Base-by-base conservation (phyloP, 92 coral and sea anemone genomes). In the Zoanthus solanderi region DNA sequence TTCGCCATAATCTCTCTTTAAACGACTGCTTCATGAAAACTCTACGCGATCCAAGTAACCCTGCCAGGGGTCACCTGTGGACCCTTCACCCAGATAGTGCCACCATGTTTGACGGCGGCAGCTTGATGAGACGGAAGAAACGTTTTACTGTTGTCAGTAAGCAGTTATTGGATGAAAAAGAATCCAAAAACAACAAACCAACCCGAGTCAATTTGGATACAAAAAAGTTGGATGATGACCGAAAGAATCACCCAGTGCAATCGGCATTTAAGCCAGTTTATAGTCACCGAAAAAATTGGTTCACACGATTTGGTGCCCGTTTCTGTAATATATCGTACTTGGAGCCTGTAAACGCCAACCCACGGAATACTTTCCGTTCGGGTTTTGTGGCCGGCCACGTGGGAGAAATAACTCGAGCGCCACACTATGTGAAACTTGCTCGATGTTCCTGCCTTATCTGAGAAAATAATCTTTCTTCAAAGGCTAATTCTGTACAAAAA, bases 21-120 rank as follows among this genome's bases (percentile, higher is more conserved):
- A 97, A 97, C 78, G 99, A 97, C 84, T 97, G 99, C 57, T 97
- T 97, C 79, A 86, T 92, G 74, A 97, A 97, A 85, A 91, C 98
- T 2, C 89, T 87, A 79, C 90, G 99, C 23, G 96, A 93, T 32
- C 89, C 94, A 0, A 31, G 61, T 0, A 94, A 90, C 84, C 92
- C 95, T 6, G 88, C 93, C 79, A 97, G 94, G 72, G 98, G 95
- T 0, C 98, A 97, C 37, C 86, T 90, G 28, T 97, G 99, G 99
- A 89, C 94, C 18, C 88, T 97, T 11, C 97, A 97, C 77, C 94
- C 97, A 5, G 86, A 88, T 67, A 92, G 98, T 61, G 72, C 75
- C 34, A 78, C 87, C 47, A 95, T 97, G 99, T 97, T 97, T 47
- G 96, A 93, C 34, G 98, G 96, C 2, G 99, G 99, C 7, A 95